Base-by-base conservation (phyloP, 2,113 vertebrate species). In the Falco punctatus region DNA sequence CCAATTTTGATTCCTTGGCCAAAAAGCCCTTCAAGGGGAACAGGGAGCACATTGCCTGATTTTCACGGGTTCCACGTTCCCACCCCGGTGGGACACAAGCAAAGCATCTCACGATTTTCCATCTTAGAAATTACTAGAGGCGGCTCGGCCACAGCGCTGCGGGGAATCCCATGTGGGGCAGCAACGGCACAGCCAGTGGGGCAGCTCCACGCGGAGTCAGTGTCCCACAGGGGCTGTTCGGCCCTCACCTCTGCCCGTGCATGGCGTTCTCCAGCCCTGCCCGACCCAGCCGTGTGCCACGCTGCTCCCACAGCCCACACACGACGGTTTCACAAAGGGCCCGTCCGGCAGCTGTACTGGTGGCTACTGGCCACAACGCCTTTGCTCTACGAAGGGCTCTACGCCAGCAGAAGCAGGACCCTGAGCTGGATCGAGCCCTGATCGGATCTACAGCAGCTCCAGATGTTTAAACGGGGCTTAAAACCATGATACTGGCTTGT, bases 361-460 rank as follows among this genome's bases (percentile, higher is more conserved):
- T 1, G 8, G 9, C 27, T 5, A 20, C 61, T 3, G 24, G 78
- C 69, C 3, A 1, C 24, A 11, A 10, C 0, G 3, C 3, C 26
- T 54, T 14, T 58, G 70, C 66, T 71, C 33, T 42, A 27, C 18
- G 69, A 49, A 40, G 42, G 55, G 32, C 22, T 67, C 54, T 44
- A 75, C 30, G 40, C 38, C 61, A 28, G 55, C 71, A 28, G 55
- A 66, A 28, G 8, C 38, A 13, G 33, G 27, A 57, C 52, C 54
- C 38, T 0, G 52, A 46, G 59, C 46, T 15, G 44, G n/a, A 19
- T 3, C 2, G 6, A 77, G 69, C 72, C 22, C 51, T 6, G 55
- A 23, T 0, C 38, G 17, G 4, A 13, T 2, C 81, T 15, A 8
- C 54, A 55, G 81, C 66, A 42, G 79, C 69, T 49, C 46, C 48